phyloP scores from a whole-genome alignment of 1,140 invertebrate genomes.

The Trialeurodes vaporariorum region DNA sequence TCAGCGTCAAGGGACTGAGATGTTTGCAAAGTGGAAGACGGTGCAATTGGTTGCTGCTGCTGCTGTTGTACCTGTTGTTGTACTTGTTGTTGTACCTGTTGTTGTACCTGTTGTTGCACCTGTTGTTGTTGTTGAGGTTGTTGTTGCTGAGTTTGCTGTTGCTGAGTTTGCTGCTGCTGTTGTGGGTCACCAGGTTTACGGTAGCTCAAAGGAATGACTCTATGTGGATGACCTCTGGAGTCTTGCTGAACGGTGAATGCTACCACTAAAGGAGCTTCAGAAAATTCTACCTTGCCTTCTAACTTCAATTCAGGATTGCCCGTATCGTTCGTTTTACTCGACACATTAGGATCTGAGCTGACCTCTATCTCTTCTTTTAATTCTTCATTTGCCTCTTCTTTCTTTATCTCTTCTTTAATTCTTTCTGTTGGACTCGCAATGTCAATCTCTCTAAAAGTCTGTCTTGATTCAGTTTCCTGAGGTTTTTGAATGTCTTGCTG shows the following conservation, averaged over 20 bases:
- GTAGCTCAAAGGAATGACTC: constrained; percentile 53
- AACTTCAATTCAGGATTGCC: neutral
- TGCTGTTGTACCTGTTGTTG: constrained; percentile 26
- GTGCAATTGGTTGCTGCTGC: too few species aligned
- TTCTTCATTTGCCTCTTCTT: neutral
- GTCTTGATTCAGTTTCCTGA: neutral
- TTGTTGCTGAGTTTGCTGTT: constrained; percentile 17
- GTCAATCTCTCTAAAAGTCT: neutral
- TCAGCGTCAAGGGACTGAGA: too few species aligned
- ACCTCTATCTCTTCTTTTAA: neutral
- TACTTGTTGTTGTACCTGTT: constrained; percentile 17
- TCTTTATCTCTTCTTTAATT: too few species aligned
- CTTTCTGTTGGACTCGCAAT: neutral
- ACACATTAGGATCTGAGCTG: neutral
- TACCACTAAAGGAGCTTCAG: constrained; percentile 60
- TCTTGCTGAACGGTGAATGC: constrained; percentile 75
- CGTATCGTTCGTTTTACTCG: neutral
- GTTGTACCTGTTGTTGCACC: constrained; percentile 31
- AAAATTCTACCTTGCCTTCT: constrained; percentile 56
- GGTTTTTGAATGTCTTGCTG: neutral
- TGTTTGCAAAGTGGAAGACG: too few species aligned
- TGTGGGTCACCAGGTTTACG: constrained; percentile 22
- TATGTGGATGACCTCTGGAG: constrained; percentile 55
- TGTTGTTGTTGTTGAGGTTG: neutral
- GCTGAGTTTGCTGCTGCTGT: too few species aligned